A percentile compares a stretch with the other conserved stretches of the same genome.
Conservation (phyloP, 2,113 vertebrate species). For the Anser cygnoides region DNA sequence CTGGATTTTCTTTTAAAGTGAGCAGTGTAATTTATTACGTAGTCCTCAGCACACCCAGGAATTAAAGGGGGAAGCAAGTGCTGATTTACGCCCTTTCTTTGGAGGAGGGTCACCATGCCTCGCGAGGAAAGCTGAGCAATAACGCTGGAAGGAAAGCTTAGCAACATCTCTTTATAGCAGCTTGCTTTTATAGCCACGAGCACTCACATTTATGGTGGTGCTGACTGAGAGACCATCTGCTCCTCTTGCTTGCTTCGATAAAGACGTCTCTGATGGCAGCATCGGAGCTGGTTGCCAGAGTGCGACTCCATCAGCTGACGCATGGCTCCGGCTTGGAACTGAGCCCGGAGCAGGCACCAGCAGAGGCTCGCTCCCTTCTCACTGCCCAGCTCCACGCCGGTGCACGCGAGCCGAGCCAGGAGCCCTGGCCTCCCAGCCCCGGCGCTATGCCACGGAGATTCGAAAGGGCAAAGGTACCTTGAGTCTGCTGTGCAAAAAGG, state of each 20-base stretch:
- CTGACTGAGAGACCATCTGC: slow-evolving; percentile 7
- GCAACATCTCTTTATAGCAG: not conserved
- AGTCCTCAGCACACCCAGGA: not conserved
- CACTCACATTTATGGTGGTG: not conserved
- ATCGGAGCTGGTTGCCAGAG: not conserved
- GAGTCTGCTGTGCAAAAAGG: not conserved
- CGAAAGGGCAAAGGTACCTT: not conserved
- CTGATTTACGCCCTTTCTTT: not conserved
- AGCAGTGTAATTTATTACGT: not conserved
- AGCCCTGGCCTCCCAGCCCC: not conserved
- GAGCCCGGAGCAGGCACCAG: not conserved
- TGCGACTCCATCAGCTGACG: not conserved
- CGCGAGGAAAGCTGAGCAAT: not conserved
- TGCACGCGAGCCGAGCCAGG: accelerated
- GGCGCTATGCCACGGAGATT: accelerated
- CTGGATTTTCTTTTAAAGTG: not conserved
- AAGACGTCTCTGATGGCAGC: not conserved
- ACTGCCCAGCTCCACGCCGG: not conserved
- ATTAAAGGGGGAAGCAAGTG: not conserved
- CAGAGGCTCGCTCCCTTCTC: not conserved
- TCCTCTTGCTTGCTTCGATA: not conserved
- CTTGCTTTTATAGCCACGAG: not conserved
- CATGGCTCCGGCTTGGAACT: accelerated
- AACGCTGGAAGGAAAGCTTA: not conserved
- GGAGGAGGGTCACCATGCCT: not conserved